Evolutionary conservation across 2,113 vertebrate genomes (phyloP), one percentile per base, ranked within the genome.

Genomic region (Aegotheles bennettii): DNA sequence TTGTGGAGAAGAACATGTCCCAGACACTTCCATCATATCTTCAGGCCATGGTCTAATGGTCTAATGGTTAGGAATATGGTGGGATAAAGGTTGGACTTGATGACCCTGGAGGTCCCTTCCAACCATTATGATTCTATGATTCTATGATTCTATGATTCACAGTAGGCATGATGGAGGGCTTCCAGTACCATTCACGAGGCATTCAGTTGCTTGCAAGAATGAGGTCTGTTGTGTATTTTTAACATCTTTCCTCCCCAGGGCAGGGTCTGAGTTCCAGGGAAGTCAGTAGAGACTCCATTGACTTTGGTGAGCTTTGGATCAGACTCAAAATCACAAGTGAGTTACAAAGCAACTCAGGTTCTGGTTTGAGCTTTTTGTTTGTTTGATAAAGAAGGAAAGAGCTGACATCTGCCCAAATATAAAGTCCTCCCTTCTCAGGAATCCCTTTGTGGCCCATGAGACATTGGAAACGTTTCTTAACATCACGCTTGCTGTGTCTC

Each of bases 261-360:
- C 48, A 40, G 0, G 0, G 11, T 25, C 36, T 45, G 33, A 73
- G 33, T 40, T 9, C 6, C 33, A 31, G 13, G 24, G 43, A 64
- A 61, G 23, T 51, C 56, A 67, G 16, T 11, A 31, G 57, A 86
- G 63, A 18, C 23, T 47, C 29, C 26, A 16, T 40, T 85, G 60
- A 54, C 23, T 63, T 38, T 1, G 3, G 11, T 26, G 57, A 89
- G 50, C 80, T 86, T 80, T 77, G 50, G 60, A 18, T 74, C 42
- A 50, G 50, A 26, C 26, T 89, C 64, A 75, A 21, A 91, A 63
- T 77, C 48, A 38, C 63, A 69, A 26, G 17, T 36, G 54, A 4
- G 4, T 50, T 74, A 42, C 75, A 42, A 42, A 84, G 53, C 63
- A 57, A 14, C 63, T 31, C 13, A 29, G 21, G 60, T 50, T 71